phyloP scores from a whole-genome alignment of 1,140 invertebrate species.

The Pseudomyrmex gracilis region DNA sequence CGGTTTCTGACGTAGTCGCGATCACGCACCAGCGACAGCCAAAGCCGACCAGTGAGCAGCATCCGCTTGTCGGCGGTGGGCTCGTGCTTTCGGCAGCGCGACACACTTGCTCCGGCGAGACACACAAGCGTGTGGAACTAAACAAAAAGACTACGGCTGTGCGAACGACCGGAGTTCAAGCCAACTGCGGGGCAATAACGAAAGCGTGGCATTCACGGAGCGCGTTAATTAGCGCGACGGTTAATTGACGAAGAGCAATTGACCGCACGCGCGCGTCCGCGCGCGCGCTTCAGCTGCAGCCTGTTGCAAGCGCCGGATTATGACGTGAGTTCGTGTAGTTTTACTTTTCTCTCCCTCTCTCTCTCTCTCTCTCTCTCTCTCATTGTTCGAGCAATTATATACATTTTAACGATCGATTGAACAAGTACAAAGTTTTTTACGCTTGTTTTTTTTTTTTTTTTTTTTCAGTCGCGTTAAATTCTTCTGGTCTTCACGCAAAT shows the following conservation, averaged over 20 bases:
- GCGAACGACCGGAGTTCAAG: background rate
- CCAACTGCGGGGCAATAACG: background rate
- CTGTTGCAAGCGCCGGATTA: constrained; percentile 35
- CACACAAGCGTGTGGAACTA: too few species aligned
- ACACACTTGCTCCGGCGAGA: background rate
- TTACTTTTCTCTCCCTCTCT: background rate
- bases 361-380: background rate
- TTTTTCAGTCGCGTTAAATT: background rate
- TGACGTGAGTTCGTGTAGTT: constrained; percentile 35
- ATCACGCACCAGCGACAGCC: constrained; percentile 24
- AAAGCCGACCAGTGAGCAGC: constrained; percentile 21
- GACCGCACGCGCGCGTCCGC: constrained; percentile 17
- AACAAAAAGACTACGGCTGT: background rate
- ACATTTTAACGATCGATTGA: background rate
- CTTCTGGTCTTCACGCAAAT: background rate
- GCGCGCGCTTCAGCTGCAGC: constrained; percentile 21
- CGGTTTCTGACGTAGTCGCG: constrained; percentile 63
- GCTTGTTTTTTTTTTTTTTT: too few species aligned
- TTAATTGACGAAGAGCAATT: constrained; percentile 45
- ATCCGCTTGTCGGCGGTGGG: constrained; percentile 64
- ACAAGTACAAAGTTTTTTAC: background rate
- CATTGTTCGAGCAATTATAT: too few species aligned
- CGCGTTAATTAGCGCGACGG: constrained; percentile 28
- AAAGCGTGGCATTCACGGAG: background rate
- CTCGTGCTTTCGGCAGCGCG: constrained; percentile 20